Evolutionary conservation across 1,140 invertebrate genomes (phyloP).

Genomic region (Papilio polyxenes): DNA sequence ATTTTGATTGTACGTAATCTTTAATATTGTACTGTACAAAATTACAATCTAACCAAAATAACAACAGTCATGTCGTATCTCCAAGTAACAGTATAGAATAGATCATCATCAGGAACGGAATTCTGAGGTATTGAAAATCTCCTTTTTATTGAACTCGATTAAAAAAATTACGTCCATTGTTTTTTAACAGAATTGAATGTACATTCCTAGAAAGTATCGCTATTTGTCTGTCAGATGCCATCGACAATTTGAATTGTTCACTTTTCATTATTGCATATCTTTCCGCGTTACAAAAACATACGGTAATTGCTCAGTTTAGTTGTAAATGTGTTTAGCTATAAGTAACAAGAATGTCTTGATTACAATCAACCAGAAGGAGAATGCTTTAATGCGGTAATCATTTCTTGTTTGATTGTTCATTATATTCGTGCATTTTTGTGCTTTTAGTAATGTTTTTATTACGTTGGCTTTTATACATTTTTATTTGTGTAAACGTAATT

Average conservation of each 20-base stretch:
- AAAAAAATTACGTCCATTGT: neutral
- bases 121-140: neutral
- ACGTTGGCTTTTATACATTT: neutral
- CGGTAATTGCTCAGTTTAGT: conserved; percentile 44
- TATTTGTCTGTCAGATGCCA: conserved; percentile 25
- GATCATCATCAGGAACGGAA: neutral
- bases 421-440: conserved; percentile 11
- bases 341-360: conserved; percentile 48
- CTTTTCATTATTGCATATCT: conserved; percentile 33
- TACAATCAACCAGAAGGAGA: conserved; percentile 50
- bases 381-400: conserved; percentile 53
- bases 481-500: neutral
- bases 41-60: conserved; percentile 15
- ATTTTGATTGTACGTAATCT: conserved; percentile 52
- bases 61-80: neutral
- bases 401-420: conserved; percentile 44
- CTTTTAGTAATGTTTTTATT: conserved; percentile 27
- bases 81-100: neutral
- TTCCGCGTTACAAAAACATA: conserved; percentile 47
- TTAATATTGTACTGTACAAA: conserved; percentile 46
- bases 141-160: neutral
- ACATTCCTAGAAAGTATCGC: conserved; percentile 25
- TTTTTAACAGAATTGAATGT: conserved; percentile 1
- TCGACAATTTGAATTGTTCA: conserved; percentile 36
- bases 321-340: conserved; percentile 44